A percentile compares a stretch with the other conserved stretches of the same genome.
phyloP scores from a whole-genome alignment of 2,113 vertebrate genomes.

The Hystrix brachyura region DNA sequence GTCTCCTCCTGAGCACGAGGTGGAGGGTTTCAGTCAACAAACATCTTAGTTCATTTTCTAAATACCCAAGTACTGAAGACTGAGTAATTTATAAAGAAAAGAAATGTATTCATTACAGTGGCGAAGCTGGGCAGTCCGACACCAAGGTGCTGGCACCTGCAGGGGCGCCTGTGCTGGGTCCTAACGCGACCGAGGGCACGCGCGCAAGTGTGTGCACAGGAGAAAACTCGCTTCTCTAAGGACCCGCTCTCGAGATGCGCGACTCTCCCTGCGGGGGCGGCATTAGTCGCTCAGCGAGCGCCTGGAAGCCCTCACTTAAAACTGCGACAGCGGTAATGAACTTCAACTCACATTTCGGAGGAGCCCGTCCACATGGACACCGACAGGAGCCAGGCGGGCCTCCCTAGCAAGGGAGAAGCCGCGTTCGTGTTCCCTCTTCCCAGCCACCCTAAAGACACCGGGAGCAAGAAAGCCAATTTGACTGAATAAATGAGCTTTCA shows the following conservation, averaged over 20 bases:
- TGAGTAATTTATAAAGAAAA: neutral
- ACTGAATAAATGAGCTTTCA: too few species aligned
- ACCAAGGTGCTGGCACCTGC: neutral
- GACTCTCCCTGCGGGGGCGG: neutral
- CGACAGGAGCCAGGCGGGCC: neutral
- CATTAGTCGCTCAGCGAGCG: neutral
- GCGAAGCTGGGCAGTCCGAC: neutral
- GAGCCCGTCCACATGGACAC: neutral
- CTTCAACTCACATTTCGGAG: neutral
- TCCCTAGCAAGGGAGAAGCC: neutral
- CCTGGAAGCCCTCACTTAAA: neutral
- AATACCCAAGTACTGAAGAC: neutral
- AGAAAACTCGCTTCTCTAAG: neutral
- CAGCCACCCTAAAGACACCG: neutral
- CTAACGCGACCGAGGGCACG: neutral
- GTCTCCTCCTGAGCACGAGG: neutral
- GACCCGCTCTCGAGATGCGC: neutral
- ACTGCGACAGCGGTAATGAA: neutral
- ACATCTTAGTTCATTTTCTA: neutral
- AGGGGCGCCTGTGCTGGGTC: neutral
- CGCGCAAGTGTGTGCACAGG: neutral
- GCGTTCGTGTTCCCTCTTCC: neutral
- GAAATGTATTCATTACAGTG: neutral
- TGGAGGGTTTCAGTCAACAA: neutral
- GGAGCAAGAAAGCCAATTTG: neutral